phyloP scores from a whole-genome alignment of 2,113 vertebrate species.

The Heterocephalus glaber region DNA sequence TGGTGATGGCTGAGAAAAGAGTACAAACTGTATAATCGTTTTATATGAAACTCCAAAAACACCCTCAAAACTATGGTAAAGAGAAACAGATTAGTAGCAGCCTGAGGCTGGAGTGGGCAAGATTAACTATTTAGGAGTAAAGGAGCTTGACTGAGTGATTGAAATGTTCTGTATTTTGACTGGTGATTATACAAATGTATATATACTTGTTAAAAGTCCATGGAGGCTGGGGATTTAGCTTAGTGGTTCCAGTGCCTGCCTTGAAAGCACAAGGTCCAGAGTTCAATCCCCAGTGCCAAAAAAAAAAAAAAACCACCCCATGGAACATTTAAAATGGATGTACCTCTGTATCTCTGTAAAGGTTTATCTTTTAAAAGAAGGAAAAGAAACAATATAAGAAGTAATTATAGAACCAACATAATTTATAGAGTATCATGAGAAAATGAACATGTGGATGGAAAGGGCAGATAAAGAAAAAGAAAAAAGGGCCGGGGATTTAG shows the following conservation, averaged over 20 bases:
- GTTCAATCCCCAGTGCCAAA: too few species aligned
- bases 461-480: neutral
- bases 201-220: constrained; percentile 4
- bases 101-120: neutral
- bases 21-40: neutral
- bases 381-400: neutral
- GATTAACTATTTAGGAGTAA: neutral
- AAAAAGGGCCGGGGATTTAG: too few species aligned
- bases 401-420: constrained; percentile 15
- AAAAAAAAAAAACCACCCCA: neutral
- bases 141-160: neutral
- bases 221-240: too few species aligned
- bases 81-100: constrained; percentile 4
- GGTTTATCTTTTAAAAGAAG: neutral
- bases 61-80: neutral
- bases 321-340: neutral
- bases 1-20: neutral
- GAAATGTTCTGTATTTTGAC: neutral
- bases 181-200: constrained; percentile 20
- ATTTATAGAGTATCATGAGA: neutral
- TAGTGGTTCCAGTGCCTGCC: too few species aligned
- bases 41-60: constrained; percentile 17
- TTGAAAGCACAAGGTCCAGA: too few species aligned
- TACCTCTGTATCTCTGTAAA: neutral
- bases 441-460: neutral